Conservation (phyloP, 1,140 invertebrate genomes). For the Scaptomyza hsui region DNA sequence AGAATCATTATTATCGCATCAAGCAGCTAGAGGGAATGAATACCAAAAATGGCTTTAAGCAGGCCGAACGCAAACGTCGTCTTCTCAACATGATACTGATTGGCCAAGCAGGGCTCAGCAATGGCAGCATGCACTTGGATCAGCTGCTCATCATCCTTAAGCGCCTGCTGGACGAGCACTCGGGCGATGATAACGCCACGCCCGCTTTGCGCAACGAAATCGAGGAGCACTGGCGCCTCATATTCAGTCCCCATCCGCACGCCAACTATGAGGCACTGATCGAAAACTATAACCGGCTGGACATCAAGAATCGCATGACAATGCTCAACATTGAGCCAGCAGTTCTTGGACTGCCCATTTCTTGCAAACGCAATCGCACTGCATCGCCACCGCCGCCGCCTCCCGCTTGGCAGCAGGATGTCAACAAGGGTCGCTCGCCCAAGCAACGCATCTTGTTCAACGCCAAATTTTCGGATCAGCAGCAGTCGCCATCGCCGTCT, state of each 20-base stretch:
- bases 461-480: conserved; percentile 13
- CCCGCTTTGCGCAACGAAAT: conserved; percentile 84
- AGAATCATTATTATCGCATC: conserved; percentile 83
- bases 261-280: conserved; percentile 84
- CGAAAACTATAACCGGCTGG: conserved; percentile 77
- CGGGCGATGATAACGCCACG: conserved; percentile 80
- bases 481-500: conserved; percentile 6
- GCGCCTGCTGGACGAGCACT: conserved; percentile 81
- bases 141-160: conserved; percentile 83
- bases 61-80: conserved; percentile 81
- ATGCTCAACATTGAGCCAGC: conserved; percentile 60
- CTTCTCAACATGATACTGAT: conserved; percentile 85
- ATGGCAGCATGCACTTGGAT: conserved; percentile 84
- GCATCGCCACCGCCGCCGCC: conserved; percentile 33
- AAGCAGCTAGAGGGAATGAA: conserved; percentile 84
- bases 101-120: conserved; percentile 85
- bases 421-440: conserved; percentile 4
- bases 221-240: conserved; percentile 84
- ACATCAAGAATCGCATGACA: conserved; percentile 61
- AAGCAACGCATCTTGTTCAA: conserved; percentile 10
- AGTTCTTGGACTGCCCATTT: conserved; percentile 55
- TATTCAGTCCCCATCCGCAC: conserved; percentile 84
- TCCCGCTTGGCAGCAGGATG: conserved; percentile 25
- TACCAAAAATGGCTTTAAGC: conserved; percentile 83
- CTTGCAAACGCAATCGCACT: conserved; percentile 29